phyloP scores from a whole-genome alignment of 2,797 vertebrate genomes.

The Rhinichthys osculus region DNA sequence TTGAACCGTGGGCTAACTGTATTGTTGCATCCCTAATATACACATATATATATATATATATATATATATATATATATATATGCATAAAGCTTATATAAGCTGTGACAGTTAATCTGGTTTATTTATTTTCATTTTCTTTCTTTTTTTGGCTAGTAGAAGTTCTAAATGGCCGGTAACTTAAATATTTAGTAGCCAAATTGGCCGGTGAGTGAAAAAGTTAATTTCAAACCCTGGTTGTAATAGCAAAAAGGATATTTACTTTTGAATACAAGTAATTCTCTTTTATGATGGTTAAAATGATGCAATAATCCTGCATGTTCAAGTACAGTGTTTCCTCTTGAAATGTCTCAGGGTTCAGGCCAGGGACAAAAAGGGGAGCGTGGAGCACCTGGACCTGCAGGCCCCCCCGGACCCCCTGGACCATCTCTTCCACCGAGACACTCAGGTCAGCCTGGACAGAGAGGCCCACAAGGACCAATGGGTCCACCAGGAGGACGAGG shows the following conservation, averaged over 20 bases:
- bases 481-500: constrained; percentile 69
- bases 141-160: too few species aligned
- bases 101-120: too few species aligned
- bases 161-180: too few species aligned
- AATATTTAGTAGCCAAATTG: too few species aligned
- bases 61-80: too few species aligned
- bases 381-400: constrained; percentile 70
- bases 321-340: not conserved
- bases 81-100: too few species aligned
- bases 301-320: not conserved
- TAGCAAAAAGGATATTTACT: not conserved
- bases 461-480: constrained; percentile 65
- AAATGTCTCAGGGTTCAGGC: constrained; percentile 24
- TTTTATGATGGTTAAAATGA: not conserved
- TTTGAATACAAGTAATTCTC: not conserved
- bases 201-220: too few species aligned
- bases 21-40: too few species aligned
- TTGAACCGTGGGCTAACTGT: too few species aligned
- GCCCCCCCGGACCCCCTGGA: constrained; percentile 67
- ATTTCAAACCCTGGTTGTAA: not conserved
- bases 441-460: constrained; percentile 45
- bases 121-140: too few species aligned
- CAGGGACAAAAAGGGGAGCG: constrained; percentile 72
- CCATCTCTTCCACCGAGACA: constrained; percentile 57
- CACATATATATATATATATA: too few species aligned